Conservation (phyloP, 2,797 vertebrate genomes). For the Eremophila alpestris region DNA sequence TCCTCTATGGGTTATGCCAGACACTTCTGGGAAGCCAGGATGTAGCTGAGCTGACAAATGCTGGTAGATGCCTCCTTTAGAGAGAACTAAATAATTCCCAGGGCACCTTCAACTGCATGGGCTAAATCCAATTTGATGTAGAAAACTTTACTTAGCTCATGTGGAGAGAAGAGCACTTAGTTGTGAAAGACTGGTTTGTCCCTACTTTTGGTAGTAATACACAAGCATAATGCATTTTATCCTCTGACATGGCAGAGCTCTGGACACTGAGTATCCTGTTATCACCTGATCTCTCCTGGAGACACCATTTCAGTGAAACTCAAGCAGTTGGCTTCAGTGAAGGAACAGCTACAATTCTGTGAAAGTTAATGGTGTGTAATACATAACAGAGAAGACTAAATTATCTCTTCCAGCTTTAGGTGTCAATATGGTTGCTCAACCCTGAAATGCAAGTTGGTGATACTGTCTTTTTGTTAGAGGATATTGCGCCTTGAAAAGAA, state of each 20-base stretch:
- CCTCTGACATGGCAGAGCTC: neutral
- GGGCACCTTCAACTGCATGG: neutral
- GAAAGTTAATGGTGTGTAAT: neutral
- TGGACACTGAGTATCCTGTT: neutral
- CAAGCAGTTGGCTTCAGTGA: neutral
- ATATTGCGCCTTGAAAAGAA: neutral
- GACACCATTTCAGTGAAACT: neutral
- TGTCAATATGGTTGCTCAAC: neutral
- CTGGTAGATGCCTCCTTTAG: neutral
- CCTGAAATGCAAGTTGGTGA: neutral
- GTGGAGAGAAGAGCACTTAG: neutral
- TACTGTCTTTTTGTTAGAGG: neutral
- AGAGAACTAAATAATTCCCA: neutral
- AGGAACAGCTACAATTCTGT: neutral
- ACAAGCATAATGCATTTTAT: rapidly evolving
- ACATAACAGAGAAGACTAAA: neutral
- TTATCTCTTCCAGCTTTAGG: neutral
- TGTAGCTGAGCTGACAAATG: neutral
- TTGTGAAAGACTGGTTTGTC: neutral
- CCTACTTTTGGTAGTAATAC: neutral
- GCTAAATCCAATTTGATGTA: neutral
- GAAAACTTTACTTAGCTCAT: neutral
- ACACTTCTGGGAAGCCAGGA: neutral
- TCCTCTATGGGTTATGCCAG: neutral
- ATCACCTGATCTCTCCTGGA: neutral